Evolutionary conservation across 2,888 invertebrate genomes (phyloP).

Genomic region (Carpatolechia fugitivella): DNA sequence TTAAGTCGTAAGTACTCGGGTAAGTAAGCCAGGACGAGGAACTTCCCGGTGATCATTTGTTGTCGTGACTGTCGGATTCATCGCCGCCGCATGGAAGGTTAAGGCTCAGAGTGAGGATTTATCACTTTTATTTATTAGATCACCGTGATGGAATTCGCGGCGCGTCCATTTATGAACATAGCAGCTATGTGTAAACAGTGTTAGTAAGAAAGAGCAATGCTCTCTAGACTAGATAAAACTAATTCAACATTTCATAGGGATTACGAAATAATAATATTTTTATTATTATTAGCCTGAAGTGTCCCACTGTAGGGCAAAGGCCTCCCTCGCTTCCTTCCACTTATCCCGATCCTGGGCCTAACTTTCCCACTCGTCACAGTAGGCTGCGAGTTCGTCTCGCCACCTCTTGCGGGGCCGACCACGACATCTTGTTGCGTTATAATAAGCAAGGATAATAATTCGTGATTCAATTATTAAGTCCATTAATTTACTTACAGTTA

Average conservation of each 20-base stretch:
- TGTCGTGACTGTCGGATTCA: slow-evolving; percentile 17
- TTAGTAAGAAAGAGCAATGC: neutral
- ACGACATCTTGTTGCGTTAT: no score
- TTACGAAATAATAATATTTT: no score
- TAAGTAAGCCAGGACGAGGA: neutral
- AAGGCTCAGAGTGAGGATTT: slow-evolving; percentile 8
- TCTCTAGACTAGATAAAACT: neutral
- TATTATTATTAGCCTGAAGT: no score
- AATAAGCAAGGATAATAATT: no score
- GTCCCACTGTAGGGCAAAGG: no score
- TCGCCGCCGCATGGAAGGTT: slow-evolving; percentile 15
- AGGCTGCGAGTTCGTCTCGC: no score
- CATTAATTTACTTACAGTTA: no score
- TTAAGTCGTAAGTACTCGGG: neutral
- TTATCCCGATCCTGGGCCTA: no score
- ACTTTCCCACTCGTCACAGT: no score
- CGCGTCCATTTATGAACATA: slow-evolving; percentile 28
- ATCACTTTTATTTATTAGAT: slow-evolving; percentile 38
- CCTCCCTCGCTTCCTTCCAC: no score
- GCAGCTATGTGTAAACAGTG: slow-evolving; percentile 3
- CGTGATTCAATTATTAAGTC: no score
- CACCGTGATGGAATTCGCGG: slow-evolving; percentile 40
- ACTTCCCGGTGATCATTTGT: slow-evolving; percentile 13
- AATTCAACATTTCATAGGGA: neutral
- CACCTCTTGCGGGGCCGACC: no score